These are phyloP conservation scores for Drosophila arizonae DNA, from an alignment of 1,140 invertebrate genomes.

Conservation along the genomic window DNA sequence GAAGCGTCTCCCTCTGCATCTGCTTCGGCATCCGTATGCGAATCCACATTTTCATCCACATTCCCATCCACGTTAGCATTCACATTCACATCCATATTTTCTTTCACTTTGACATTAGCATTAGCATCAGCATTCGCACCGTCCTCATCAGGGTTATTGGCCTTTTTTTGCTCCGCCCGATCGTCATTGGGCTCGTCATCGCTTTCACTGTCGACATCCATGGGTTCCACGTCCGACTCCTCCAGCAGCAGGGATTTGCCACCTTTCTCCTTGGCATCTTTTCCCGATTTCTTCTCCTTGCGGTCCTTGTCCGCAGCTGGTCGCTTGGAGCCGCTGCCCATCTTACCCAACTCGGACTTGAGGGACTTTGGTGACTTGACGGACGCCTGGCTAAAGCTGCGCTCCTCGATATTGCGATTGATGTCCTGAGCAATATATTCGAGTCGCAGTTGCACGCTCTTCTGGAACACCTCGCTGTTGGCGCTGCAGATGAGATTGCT, in stretches of 20 bases:
- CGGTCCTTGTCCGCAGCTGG: background rate
- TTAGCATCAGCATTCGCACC: background rate
- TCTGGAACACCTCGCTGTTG: conserved; percentile 94
- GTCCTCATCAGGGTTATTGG: conserved; percentile 11
- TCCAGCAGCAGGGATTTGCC: conserved; percentile 2
- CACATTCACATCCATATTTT: conserved; percentile 1
- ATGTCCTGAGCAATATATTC: conserved; percentile 92
- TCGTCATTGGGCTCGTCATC: conserved; percentile 20
- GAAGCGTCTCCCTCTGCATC: conserved; percentile 28
- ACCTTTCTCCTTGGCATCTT: background rate
- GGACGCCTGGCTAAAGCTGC: conserved; percentile 25
- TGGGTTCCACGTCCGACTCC: conserved; percentile 28
- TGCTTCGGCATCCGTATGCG: conserved; percentile 23
- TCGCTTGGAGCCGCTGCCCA: background rate
- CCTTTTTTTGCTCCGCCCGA: conserved; percentile 11
- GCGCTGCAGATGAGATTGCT: conserved; percentile 87
- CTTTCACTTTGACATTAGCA: background rate
- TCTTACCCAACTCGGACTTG: conserved; percentile 24
- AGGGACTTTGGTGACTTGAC: conserved; percentile 22
- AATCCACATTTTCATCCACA: background rate
- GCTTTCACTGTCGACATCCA: conserved; percentile 44
- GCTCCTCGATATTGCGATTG: conserved; percentile 52
- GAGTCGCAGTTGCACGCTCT: conserved; percentile 95
- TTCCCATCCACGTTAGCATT: conserved; percentile 6
- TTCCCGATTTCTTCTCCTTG: background rate